Evolutionary conservation across 2,113 vertebrate genomes (phyloP), one percentile per base, ranked within the genome.

Genomic region (Rhinolophus sinicus): DNA sequence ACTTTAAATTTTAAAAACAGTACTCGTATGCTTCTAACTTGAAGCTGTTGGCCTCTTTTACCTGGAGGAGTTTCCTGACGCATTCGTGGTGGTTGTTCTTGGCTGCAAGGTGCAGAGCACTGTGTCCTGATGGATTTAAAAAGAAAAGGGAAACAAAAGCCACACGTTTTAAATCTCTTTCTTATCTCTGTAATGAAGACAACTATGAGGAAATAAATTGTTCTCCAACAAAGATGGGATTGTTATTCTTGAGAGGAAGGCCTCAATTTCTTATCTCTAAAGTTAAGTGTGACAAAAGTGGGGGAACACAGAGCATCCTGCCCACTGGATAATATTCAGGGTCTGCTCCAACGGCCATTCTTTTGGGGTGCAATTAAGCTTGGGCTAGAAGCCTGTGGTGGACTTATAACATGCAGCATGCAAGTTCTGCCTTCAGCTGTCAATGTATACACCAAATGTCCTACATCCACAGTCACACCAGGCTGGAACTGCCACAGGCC

Each of bases 31-130:
- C 44, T 33, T 26, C 14, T 22, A 35, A 33, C 21, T 81, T 30
- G 35, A 28, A 30, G 78, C 16, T 3, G 58, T 28, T 16, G 24
- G 58, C 92, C 18, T 44, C 95, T 44, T 95, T 99, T 98, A 99
- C 99, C 99, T 99, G 99, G 90, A 99, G 98, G 44, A 99, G 98
- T 75, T 98, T 99, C 96, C 97, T 99, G 98, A 99, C 86, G 94
- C 99, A 99, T 33, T 99, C 99, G 0, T 97, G 94, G 60, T 99
- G 99, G 97, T 99, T 99, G 97, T 99, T 99, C 98, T 99, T 99
- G 97, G 99, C 99, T 96, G 99, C 99, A 28, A 99, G 99, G 95
- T 99, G 99, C 98, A 99, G 99, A 95, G 99, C 99, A 67, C 97
- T 99, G 82, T 99, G 99, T 84, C 99, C 99, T 99, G 90, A 96